These are phyloP conservation scores for Brachyopa scutellaris DNA, from an alignment of 2,888 invertebrate genomes.

Conservation along the genomic window DNA sequence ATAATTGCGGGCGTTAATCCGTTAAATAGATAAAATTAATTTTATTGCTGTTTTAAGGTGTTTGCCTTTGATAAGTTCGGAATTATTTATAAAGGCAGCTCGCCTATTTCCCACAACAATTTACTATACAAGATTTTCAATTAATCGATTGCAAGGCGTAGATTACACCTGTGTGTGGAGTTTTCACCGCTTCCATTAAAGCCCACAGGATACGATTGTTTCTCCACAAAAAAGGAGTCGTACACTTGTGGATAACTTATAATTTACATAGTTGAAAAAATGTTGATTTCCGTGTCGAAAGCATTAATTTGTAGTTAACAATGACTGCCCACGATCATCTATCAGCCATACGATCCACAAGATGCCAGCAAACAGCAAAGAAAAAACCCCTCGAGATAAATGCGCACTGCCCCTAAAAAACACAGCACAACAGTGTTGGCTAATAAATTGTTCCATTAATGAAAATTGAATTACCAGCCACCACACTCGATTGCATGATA, in stretches of 20 bases:
- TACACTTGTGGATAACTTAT: slow-evolving; percentile 50
- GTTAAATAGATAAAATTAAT: slow-evolving; percentile 51
- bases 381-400: slow-evolving; percentile 36
- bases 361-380: neutral
- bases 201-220: slow-evolving; percentile 66
- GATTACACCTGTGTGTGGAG: slow-evolving; percentile 61
- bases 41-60: slow-evolving; percentile 32
- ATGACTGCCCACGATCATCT: slow-evolving; percentile 64
- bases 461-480: slow-evolving; percentile 65
- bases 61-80: neutral
- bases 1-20: slow-evolving; percentile 49
- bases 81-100: too few relatives aligned
- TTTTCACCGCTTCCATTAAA: slow-evolving; percentile 39
- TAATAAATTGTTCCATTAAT: slow-evolving; percentile 70
- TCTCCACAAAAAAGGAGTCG: slow-evolving; percentile 43
- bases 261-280: slow-evolving; percentile 65
- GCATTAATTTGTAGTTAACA: slow-evolving; percentile 71
- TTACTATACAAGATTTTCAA: slow-evolving; percentile 51
- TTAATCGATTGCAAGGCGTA: slow-evolving; percentile 62
- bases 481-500: slow-evolving; percentile 31
- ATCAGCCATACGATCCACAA: neutral
- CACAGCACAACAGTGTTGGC: slow-evolving; percentile 9
- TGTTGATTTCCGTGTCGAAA: slow-evolving; percentile 72
- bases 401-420: slow-evolving; percentile 23
- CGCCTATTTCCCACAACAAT: too few relatives aligned